Percentiles rank a stretch among this genome's conserved stretches.
phyloP scores from a whole-genome alignment of 2,888 invertebrate species.

The Autographa pulchrina region DNA sequence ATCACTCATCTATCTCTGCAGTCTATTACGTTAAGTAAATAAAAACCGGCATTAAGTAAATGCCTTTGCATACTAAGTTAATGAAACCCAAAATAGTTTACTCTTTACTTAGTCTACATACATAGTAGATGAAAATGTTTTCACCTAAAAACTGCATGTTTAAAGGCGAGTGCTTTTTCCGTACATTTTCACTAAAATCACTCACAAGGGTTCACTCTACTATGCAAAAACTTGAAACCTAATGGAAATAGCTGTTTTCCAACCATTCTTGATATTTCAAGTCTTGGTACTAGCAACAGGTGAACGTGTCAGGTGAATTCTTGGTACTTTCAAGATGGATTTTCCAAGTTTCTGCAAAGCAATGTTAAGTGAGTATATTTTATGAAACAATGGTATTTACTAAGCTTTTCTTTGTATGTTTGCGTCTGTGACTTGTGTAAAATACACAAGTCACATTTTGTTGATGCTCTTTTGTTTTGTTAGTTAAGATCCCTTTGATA shows the following conservation, averaged over 20 bases:
- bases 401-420: background rate
- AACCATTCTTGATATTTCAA: background rate
- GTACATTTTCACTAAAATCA: background rate
- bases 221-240: background rate
- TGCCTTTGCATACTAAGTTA: too few species aligned
- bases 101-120: background rate
- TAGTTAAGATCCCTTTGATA: too few species aligned
- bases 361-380: background rate
- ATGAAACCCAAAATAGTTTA: too few species aligned
- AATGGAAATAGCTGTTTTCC: background rate
- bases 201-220: background rate
- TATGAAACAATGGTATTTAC: background rate
- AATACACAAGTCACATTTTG: too few species aligned
- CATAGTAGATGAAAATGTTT: background rate
- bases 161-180: background rate
- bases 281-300: slow-evolving; percentile 14
- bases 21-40: too few species aligned
- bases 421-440: too few species aligned
- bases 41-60: too few species aligned
- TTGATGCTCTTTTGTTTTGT: background rate
- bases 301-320: background rate
- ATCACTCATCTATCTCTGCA: too few species aligned
- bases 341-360: background rate
- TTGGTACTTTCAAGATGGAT: background rate
- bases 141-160: background rate